Evolutionary conservation across 2,888 invertebrate species (phyloP).

Genomic region (Drosophila differens): DNA sequence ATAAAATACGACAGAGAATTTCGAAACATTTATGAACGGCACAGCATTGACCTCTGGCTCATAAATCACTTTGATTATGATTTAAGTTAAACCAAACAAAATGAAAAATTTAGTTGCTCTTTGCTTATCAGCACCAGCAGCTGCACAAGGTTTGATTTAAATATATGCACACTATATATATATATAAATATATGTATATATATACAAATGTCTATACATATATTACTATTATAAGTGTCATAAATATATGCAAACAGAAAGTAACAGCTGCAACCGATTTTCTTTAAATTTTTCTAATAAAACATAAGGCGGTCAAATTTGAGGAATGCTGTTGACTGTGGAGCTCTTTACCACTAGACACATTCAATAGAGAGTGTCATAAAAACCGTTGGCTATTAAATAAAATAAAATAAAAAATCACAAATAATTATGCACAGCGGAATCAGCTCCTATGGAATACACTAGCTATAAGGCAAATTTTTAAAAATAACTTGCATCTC

Average conservation of each 20-base stretch:
- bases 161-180: conserved; percentile 2
- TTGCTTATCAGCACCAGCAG: conserved; percentile 72
- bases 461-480: not conserved
- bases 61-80: conserved; percentile 80
- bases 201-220: conserved; percentile 28
- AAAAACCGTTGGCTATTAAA: conserved; percentile 36
- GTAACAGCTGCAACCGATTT: conserved; percentile 68
- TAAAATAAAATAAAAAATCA: conserved; percentile 4
- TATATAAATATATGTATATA: not conserved
- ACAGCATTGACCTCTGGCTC: conserved; percentile 70
- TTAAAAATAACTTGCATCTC: not conserved
- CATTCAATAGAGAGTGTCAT: conserved; percentile 45
- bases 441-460: not conserved
- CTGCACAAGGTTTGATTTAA: conserved; percentile 53
- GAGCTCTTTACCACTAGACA: conserved; percentile 47
- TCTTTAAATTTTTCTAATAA: conserved; percentile 10
- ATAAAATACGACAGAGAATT: conserved; percentile 53
- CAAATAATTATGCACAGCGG: not conserved
- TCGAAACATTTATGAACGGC: conserved; percentile 62
- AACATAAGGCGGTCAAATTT: conserved; percentile 6
- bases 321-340: conserved; percentile 30
- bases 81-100: conserved; percentile 59
- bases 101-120: conserved; percentile 50
- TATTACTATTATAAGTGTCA: conserved; percentile 60
- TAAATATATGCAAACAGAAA: conserved; percentile 61